Conservation (phyloP, 2,113 vertebrate genomes). For the Accipiter cooperii region DNA sequence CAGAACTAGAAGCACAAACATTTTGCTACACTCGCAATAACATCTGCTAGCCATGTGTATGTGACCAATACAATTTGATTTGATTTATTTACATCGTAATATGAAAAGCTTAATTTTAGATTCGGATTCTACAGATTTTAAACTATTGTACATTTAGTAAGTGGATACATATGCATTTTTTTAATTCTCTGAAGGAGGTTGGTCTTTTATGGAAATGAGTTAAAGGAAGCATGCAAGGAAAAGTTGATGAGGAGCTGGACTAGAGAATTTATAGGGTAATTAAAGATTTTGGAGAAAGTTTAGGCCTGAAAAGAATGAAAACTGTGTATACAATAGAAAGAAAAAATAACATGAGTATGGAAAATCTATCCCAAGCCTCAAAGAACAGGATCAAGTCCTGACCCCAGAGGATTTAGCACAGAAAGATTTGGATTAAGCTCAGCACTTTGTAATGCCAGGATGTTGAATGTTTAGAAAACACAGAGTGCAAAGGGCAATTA, state of each 20-base stretch:
- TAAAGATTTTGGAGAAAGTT: neutral
- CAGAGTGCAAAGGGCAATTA: neutral
- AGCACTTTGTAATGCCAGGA: neutral
- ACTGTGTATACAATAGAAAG: neutral
- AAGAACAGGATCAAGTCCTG: neutral
- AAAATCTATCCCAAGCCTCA: neutral
- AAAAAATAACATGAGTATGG: neutral
- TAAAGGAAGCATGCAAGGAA: neutral
- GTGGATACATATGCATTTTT: neutral
- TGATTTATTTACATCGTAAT: too few species aligned
- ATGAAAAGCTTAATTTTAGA: neutral
- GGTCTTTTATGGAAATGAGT: neutral
- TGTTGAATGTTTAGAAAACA: constrained; percentile 23
- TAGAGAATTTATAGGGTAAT: neutral
- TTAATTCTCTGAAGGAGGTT: neutral
- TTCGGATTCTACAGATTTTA: neutral
- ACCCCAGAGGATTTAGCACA: neutral
- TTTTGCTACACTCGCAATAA: too few species aligned
- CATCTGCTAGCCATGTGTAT: too few species aligned
- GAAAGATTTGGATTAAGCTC: neutral
- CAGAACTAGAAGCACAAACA: too few species aligned
- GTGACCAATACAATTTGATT: too few species aligned
- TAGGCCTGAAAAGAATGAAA: constrained; percentile 27
- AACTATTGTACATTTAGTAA: neutral
- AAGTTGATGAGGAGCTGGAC: neutral